Evolutionary conservation across 2,113 vertebrate species (phyloP).

Genomic region (Ondatra zibethicus): DNA sequence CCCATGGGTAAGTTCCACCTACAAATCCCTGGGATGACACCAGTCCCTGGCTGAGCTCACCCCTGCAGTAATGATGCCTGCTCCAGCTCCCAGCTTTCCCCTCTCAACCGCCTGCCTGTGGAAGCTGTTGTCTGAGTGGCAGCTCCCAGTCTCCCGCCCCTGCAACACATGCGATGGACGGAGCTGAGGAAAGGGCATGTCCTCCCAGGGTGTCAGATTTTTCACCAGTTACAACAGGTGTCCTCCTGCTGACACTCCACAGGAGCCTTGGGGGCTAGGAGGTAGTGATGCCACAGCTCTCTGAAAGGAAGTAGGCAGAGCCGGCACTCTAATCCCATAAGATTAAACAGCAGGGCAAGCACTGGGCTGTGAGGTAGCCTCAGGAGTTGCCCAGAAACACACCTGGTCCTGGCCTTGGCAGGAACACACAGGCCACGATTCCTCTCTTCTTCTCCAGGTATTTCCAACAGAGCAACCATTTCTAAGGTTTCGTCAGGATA

Average conservation of each 20-base stretch:
- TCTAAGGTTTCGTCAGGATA: not conserved
- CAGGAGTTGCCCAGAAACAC: not conserved
- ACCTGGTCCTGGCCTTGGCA: too few species aligned
- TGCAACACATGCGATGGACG: not conserved
- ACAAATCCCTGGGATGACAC: constrained; percentile 3
- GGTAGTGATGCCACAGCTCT: not conserved
- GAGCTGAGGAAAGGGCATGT: not conserved
- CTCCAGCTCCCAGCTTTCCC: not conserved
- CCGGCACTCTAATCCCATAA: fast-evolving
- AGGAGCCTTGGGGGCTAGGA: not conserved
- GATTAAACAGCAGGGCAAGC: fast-evolving
- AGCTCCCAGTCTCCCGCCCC: fast-evolving
- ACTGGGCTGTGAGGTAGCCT: not conserved
- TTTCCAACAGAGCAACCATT: not conserved
- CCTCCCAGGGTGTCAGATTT: not conserved
- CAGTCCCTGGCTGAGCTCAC: constrained; percentile 61
- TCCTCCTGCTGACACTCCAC: not conserved
- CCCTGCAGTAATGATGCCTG: fast-evolving
- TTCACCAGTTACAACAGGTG: not conserved
- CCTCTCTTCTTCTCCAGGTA: fast-evolving
- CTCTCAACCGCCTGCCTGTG: not conserved
- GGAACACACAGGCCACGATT: fast-evolving
- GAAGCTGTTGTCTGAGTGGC: fast-evolving
- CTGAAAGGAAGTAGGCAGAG: not conserved
- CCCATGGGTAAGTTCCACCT: constrained; percentile 36